phyloP scores from a whole-genome alignment of 2,888 invertebrate genomes.

The Protophormia terraenovae region DNA sequence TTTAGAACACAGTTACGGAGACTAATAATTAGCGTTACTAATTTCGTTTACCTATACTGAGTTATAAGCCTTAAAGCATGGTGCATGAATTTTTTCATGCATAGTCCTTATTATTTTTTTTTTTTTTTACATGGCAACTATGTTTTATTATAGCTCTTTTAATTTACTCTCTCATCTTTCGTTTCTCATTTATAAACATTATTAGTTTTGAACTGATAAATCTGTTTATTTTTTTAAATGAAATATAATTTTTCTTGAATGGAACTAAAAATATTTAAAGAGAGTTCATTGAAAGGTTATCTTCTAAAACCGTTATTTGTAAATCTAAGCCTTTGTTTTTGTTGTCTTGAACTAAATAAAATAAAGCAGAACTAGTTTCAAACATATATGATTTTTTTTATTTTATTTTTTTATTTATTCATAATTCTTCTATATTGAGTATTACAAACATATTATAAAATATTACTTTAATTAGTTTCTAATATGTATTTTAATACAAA shows the following conservation, averaged over 20 bases:
- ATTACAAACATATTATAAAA: not conserved
- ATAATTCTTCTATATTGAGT: not conserved
- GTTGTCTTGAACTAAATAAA: conserved; percentile 15
- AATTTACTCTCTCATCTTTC: not conserved
- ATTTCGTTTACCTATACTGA: too few species aligned
- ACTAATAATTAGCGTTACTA: too few species aligned
- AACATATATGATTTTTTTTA: not conserved
- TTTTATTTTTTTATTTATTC: not conserved
- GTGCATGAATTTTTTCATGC: not conserved
- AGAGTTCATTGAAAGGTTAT: conserved; percentile 45
- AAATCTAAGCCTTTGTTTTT: conserved; percentile 18
- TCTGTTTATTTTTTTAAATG: not conserved
- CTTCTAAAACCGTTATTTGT: conserved; percentile 28
- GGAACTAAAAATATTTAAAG: not conserved
- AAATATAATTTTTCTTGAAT: conserved; percentile 24
- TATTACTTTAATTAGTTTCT: not conserved
- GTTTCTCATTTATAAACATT: not conserved
- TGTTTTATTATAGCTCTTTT: not conserved
- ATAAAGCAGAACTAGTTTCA: not conserved
- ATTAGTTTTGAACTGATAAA: conserved; percentile 29
- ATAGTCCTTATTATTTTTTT: not conserved
- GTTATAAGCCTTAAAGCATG: too few species aligned
- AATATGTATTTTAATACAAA: conserved; percentile 74
- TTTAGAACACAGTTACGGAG: too few species aligned
- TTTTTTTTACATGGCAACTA: conserved; percentile 24